phyloP scores from a whole-genome alignment of 2,113 vertebrate genomes.

The Tautogolabrus adspersus region DNA sequence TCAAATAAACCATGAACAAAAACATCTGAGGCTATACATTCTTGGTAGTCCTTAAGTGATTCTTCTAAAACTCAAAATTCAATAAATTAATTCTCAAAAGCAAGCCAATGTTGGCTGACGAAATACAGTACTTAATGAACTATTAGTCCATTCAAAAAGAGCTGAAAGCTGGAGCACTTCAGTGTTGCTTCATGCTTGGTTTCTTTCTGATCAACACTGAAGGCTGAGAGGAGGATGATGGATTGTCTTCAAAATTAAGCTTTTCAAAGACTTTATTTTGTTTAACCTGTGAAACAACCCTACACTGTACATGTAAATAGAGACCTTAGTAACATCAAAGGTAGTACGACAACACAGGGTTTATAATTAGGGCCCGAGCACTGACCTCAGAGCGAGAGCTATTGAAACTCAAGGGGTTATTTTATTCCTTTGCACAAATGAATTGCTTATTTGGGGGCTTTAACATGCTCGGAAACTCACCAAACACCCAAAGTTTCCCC shows the following conservation, averaged over 20 bases:
- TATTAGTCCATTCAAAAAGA: conserved; percentile 32
- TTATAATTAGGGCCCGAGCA: no score
- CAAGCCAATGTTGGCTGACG: background rate
- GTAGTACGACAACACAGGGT: background rate
- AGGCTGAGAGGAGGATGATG: conserved; percentile 48
- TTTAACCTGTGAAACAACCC: conserved; percentile 12
- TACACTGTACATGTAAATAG: background rate
- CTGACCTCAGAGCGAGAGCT: no score
- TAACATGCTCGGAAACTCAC: no score
- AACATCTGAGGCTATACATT: background rate
- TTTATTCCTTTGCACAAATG: no score
- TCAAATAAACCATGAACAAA: no score
- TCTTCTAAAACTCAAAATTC: background rate
- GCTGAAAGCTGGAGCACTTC: background rate
- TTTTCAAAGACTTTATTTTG: conserved; percentile 1
- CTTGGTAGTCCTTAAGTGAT: background rate
- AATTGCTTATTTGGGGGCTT: no score
- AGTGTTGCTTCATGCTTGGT: conserved; percentile 41
- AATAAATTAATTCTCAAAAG: conserved; percentile 14
- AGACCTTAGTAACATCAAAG: background rate
- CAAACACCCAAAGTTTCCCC: no score
- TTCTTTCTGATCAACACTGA: conserved; percentile 61
- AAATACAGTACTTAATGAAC: conserved; percentile 32
- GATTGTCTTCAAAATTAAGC: conserved; percentile 37
- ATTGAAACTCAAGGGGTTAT: no score